phyloP scores from a whole-genome alignment of 2,113 vertebrate genomes.

The Ophiodon elongatus region DNA sequence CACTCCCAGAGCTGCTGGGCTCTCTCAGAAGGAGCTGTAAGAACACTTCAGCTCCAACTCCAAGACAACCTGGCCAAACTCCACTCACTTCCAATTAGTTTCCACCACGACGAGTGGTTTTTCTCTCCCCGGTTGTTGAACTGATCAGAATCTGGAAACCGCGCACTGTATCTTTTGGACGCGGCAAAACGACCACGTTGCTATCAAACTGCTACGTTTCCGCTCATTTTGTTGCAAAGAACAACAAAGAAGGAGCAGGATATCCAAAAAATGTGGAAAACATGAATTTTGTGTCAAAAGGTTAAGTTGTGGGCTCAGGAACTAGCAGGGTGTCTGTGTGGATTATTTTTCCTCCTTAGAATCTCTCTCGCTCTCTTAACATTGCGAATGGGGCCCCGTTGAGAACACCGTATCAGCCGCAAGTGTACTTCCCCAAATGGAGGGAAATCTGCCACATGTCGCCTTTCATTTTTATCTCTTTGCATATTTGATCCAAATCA shows the following conservation, averaged over 20 bases:
- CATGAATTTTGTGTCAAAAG: neutral
- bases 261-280: neutral
- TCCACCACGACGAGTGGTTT: slow-evolving; percentile 15
- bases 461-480: neutral
- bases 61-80: slow-evolving; percentile 52
- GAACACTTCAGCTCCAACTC: slow-evolving; percentile 56
- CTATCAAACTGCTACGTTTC: neutral
- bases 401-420: neutral
- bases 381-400: too few relatives aligned
- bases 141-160: slow-evolving; percentile 26
- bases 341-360: neutral
- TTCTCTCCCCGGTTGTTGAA: slow-evolving; percentile 27
- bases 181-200: neutral
- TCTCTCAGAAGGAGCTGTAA: slow-evolving; percentile 48
- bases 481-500: neutral
- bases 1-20: slow-evolving; percentile 47
- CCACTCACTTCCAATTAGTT: slow-evolving; percentile 59
- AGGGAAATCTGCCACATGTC: neutral
- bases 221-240: neutral
- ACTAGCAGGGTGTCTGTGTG: neutral
- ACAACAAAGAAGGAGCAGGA: neutral
- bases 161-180: neutral
- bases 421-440: neutral
- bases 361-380: neutral
- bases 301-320: neutral